Conservation (phyloP, 2,113 vertebrate species). For the Neotoma lepida region DNA sequence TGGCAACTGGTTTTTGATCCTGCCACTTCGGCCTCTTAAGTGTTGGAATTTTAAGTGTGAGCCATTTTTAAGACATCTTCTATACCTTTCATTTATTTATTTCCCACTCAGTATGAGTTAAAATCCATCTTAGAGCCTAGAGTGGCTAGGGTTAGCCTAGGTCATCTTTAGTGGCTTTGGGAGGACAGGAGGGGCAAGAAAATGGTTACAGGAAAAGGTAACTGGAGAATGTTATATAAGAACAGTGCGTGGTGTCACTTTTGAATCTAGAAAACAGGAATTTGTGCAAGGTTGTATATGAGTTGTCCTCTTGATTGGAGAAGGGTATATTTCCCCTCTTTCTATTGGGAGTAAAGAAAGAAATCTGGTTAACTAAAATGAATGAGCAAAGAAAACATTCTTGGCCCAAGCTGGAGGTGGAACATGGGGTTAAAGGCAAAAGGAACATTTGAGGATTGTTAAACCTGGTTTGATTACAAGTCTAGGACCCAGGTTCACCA, state of each 20-base stretch:
- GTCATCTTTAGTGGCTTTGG: conserved; percentile 9
- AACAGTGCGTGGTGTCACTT: not conserved
- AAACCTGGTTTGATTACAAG: not conserved
- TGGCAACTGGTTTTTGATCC: not conserved
- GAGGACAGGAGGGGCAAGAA: not conserved
- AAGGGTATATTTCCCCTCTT: not conserved
- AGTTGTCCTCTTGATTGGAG: not conserved
- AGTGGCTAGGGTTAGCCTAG: not conserved
- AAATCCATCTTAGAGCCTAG: not conserved
- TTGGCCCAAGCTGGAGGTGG: not conserved
- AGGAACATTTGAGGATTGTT: not conserved
- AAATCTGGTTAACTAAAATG: not conserved
- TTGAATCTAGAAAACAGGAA: conserved; percentile 4
- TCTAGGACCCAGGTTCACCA: not conserved
- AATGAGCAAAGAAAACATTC: not conserved
- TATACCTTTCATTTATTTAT: not conserved
- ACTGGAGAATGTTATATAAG: not conserved
- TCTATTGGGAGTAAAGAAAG: not conserved
- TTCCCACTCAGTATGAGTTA: not conserved
- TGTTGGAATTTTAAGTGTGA: not conserved
- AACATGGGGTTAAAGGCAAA: not conserved
- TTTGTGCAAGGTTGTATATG: not conserved
- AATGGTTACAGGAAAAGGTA: not conserved
- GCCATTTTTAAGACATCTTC: not conserved
- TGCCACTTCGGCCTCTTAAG: not conserved